Evolutionary conservation across 2,113 vertebrate species (phyloP).

Genomic region (Phycodurus eques): DNA sequence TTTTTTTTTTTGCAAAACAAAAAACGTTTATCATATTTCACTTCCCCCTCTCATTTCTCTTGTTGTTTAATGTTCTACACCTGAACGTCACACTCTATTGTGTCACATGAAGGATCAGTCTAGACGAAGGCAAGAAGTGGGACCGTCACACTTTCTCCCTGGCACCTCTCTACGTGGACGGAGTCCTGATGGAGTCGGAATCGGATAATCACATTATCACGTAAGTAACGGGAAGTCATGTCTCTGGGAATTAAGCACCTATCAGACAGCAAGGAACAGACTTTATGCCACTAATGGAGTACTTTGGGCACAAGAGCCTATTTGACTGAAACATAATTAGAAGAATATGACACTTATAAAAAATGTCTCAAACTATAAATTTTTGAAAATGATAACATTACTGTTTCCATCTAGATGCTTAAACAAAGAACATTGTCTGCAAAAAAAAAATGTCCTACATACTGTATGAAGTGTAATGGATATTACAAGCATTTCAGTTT

Average conservation of each 20-base stretch:
- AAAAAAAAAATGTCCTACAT: too few species aligned
- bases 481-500: too few species aligned
- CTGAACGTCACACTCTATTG: slow-evolving; percentile 21
- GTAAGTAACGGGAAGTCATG: slow-evolving; percentile 74
- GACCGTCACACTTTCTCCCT: slow-evolving; percentile 89
- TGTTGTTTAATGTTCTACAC: slow-evolving; percentile 17
- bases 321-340: too few species aligned
- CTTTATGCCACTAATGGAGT: too few species aligned
- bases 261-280: slow-evolving; percentile 8
- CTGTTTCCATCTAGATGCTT: too few species aligned
- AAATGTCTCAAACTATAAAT: too few species aligned
- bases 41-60: slow-evolving; percentile 16
- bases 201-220: slow-evolving; percentile 94
- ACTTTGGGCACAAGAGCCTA: too few species aligned
- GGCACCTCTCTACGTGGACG: slow-evolving; percentile 90
- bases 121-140: slow-evolving; percentile 93
- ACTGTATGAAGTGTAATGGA: too few species aligned
- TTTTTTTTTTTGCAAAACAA: slow-evolving; percentile 10
- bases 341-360: too few species aligned
- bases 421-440: too few species aligned
- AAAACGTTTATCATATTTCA: slow-evolving; percentile 36
- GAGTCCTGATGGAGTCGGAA: slow-evolving; percentile 90
- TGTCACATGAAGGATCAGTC: slow-evolving; percentile 82
- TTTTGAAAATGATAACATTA: too few species aligned
- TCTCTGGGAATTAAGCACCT: slow-evolving; percentile 21